Evolutionary conservation across 1,140 invertebrate genomes (phyloP), one percentile per base, ranked within the genome.

Genomic region (Campoletis sonorensis): DNA sequence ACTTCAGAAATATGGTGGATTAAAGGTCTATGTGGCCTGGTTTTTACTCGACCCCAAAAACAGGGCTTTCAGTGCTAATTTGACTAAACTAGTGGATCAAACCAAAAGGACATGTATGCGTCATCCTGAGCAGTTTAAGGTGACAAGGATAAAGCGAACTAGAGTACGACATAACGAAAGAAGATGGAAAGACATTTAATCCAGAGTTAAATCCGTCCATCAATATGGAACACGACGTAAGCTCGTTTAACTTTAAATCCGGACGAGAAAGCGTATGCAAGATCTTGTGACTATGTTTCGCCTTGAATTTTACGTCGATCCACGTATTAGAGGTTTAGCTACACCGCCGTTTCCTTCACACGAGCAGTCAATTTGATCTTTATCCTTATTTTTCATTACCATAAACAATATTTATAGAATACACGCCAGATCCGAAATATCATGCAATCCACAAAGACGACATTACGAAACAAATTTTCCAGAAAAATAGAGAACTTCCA

Each of bases 141-240:
- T 13, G 61, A 64, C 21, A 23, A 5, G 23, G 21, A 26, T 64
- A 26, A 64, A 64, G 61, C 61, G 61, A 54, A 54, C 61, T 64
- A 27, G 21, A 64, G 61, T 23, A 64, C 21, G 0, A 23, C 23
- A 23, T n/a, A 64, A 64, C 61, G 21, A 27, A 64, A 64, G n/a
- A 64, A 64, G 23, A 64, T 13, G 61, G n/a, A 27, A 13, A 54
- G 61, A 64, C n/a, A 10, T 64, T 64, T 64, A 64, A 64, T 64
- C 61, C 61, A 26, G 61, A 23, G 61, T 26, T 26, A 23, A 23
- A 64, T 7, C 21, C 21, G 23, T 23, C 21, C 61, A 64, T 64
- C 61, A 64, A 64, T 26, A 64, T 64, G 61, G 21, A 64, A 64
- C 61, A 27, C 61, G 61, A 23, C 61, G 23, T 64, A 64, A 64